These are phyloP conservation scores for Heterotis niloticus DNA, from an alignment of 2,113 vertebrate genomes.

Conservation along the genomic window DNA sequence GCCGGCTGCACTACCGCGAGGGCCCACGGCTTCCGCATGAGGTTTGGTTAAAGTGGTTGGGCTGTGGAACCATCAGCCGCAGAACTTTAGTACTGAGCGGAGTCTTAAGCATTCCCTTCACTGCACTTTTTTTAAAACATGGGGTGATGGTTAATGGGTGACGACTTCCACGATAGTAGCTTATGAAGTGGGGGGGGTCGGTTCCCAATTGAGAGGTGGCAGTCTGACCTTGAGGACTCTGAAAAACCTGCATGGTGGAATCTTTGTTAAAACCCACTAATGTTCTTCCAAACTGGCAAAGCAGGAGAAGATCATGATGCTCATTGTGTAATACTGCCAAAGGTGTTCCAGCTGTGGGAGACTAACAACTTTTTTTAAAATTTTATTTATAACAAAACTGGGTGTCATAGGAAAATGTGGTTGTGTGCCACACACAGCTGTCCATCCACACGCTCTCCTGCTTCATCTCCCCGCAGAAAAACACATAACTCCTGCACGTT, in stretches of 20 bases:
- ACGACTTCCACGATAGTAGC: not conserved
- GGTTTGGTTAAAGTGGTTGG: not conserved
- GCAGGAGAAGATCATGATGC: not conserved
- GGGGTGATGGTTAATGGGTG: not conserved
- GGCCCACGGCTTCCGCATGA: not conserved
- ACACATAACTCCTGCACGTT: not conserved
- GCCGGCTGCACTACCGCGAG: not conserved
- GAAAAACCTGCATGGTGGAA: no score
- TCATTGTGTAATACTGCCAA: not conserved
- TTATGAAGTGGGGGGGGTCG: not conserved
- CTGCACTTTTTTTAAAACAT: not conserved
- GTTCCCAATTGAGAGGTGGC: not conserved
- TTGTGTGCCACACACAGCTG: no score
- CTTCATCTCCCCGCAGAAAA: not conserved
- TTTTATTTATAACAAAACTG: no score
- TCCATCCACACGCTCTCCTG: not conserved
- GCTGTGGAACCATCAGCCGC: no score
- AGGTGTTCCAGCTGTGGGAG: not conserved
- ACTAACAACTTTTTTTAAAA: no score
- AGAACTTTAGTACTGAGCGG: no score
- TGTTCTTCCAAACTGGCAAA: not conserved
- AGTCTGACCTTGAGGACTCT: not conserved
- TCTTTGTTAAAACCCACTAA: not conserved
- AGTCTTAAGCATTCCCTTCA: no score
- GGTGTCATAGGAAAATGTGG: no score